phyloP scores from a whole-genome alignment of 2,797 vertebrate genomes.

The Protonibea diacanthus region DNA sequence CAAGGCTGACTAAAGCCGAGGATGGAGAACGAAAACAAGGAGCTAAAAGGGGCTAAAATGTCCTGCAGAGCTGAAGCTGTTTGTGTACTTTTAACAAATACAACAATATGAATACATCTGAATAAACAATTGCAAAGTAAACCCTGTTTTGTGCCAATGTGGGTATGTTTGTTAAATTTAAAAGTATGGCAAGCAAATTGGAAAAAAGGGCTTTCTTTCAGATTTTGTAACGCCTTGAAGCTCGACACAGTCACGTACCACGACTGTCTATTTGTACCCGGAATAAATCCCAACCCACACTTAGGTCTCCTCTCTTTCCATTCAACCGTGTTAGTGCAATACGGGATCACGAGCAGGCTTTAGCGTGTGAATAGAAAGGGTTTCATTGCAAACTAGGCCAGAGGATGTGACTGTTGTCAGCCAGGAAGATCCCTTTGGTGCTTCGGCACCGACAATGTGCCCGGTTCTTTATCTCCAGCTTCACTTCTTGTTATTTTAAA shows the following conservation, averaged over 20 bases:
- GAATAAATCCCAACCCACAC: conserved; percentile 10
- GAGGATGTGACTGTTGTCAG: conserved; percentile 52
- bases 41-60: not conserved
- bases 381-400: conserved; percentile 56
- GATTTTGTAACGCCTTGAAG: not conserved
- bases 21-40: not conserved
- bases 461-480: conserved; percentile 12
- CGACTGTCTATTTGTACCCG: not conserved
- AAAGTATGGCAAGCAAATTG: not conserved
- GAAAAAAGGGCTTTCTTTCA: not conserved
- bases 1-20: no score
- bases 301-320: not conserved
- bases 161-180: not conserved
- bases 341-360: conserved; percentile 13
- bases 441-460: conserved; percentile 18
- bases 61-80: not conserved
- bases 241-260: not conserved
- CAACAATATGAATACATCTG: not conserved
- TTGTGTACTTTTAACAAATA: not conserved
- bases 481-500: conserved; percentile 33
- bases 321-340: not conserved
- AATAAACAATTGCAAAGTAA: not conserved
- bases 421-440: conserved; percentile 44
- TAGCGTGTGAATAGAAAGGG: conserved; percentile 41
- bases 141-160: not conserved